A percentile compares a stretch with the other conserved stretches of the same genome.
These are phyloP conservation scores for Phyllostomus discolor DNA, from an alignment of 2,113 vertebrate genomes.

Conservation along the genomic window DNA sequence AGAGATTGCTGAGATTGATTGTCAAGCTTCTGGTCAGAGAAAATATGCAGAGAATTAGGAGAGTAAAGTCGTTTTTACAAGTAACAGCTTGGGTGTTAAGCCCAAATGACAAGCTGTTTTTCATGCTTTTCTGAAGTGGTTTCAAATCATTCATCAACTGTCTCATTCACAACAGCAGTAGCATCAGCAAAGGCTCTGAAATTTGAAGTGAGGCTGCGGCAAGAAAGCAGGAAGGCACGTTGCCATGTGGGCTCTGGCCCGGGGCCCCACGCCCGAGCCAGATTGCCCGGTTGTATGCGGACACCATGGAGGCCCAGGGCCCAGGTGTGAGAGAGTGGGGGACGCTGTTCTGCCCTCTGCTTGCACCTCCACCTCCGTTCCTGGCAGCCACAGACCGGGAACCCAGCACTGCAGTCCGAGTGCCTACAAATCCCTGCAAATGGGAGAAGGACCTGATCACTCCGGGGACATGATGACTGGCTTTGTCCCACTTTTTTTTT, in stretches of 20 bases:
- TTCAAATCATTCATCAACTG: background rate
- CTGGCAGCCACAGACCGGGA: background rate
- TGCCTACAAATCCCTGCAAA: background rate
- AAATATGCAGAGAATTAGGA: background rate
- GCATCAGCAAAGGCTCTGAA: background rate
- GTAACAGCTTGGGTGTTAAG: background rate
- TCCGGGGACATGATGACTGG: background rate
- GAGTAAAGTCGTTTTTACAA: background rate
- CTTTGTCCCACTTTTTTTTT: background rate
- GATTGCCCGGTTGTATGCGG: accelerated
- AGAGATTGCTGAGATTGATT: background rate
- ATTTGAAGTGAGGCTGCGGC: background rate
- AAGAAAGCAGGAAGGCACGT: background rate
- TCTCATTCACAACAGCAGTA: background rate
- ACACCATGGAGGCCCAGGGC: too few relatives aligned
- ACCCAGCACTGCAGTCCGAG: accelerated
- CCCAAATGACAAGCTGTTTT: background rate
- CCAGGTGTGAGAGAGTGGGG: accelerated
- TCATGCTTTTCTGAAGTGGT: background rate
- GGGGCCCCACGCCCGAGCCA: too few relatives aligned
- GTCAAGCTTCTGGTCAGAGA: background rate
- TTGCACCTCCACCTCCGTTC: background rate
- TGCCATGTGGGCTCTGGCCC: accelerated
- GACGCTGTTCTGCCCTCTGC: background rate
- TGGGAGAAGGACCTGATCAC: background rate